These are phyloP conservation scores for Blennius ocellaris DNA, from an alignment of 2,113 vertebrate genomes.

Conservation along the genomic window DNA sequence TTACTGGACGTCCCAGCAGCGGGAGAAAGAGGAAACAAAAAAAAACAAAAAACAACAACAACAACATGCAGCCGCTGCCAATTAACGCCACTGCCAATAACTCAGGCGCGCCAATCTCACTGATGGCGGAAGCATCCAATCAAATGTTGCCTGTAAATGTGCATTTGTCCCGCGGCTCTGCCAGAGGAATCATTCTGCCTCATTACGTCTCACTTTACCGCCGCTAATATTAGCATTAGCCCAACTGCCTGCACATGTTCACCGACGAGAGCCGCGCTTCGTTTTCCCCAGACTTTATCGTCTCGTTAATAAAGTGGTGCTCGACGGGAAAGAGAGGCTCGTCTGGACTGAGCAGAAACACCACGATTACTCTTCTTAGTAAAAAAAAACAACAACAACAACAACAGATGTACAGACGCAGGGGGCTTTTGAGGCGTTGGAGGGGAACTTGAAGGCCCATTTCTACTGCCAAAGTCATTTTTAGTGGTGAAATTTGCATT, in stretches of 20 bases:
- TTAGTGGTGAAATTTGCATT: too few species aligned
- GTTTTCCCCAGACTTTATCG: conserved; percentile 20
- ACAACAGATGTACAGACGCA: too few species aligned
- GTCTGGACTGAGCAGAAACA: not conserved
- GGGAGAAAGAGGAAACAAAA: too few species aligned
- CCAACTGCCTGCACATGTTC: conserved; percentile 24
- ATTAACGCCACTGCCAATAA: conserved; percentile 32
- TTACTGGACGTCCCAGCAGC: conserved; percentile 30
- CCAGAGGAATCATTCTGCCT: conserved; percentile 64
- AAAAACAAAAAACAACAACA: too few species aligned
- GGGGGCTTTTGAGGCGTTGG: too few species aligned
- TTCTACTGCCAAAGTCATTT: too few species aligned
- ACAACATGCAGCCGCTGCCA: conserved; percentile 19
- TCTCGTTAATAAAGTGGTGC: conserved; percentile 20
- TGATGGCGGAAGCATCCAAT: conserved; percentile 34
- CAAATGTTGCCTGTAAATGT: conserved; percentile 55
- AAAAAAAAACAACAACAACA: too few species aligned
- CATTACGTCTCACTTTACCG: conserved; percentile 59
- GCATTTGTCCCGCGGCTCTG: conserved; percentile 45
- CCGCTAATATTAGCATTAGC: conserved; percentile 43
- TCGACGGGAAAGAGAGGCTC: not conserved
- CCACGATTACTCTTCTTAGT: too few species aligned
- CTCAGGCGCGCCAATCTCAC: conserved; percentile 20
- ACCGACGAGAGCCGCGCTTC: conserved; percentile 18
- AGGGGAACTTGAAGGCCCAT: too few species aligned